Evolutionary conservation across 2,113 vertebrate genomes (phyloP), one percentile per base, ranked within the genome.

Genomic region (Rallus limicola): DNA sequence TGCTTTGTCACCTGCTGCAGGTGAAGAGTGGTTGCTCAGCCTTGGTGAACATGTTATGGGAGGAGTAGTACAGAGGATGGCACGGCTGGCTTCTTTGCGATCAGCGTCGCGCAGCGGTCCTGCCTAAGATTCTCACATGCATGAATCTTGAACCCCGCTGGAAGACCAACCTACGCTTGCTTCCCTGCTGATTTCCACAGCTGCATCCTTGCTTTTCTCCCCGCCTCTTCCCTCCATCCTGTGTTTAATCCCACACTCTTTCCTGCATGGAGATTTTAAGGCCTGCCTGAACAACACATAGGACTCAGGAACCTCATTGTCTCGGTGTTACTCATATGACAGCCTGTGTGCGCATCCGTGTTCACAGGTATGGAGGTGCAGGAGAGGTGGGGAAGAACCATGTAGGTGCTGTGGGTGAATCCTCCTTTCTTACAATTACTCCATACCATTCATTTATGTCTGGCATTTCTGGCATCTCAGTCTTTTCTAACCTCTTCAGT

Each of bases 91-190:
- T 82, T 84, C 88, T 88, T 77, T 56, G 89, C 1, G 15, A 86
- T 89, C 76, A 80, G 69, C 1, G 1, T 83, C 7, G 10, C 93
- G 93, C 94, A 95, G 84, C 90, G 80, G 94, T 82, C 86, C 93
- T 90, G 82, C 89, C 90, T 96, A 76, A 72, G 91, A 96, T 92
- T 95, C 92, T 85, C 87, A 95, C 80, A 36, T 55, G 80, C 82
- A 95, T 52, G 89, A 96, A 91, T 95, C 93, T 92, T 81, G 77
- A 93, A 96, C 56, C 62, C 91, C 44, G 14, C 8, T 94, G 95
- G 94, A 97, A 97, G 95, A 97, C 89, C 96, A 92, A 84, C 85
- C 83, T 85, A 67, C 0, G 62, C 93, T 94, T 97, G 92, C 87
- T 95, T 96, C 90, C 93, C 92, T 86, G 86, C 80, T 13, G 16